Base-by-base conservation (phyloP, 1,140 invertebrate genomes). In the Laodelphax striatellus region DNA sequence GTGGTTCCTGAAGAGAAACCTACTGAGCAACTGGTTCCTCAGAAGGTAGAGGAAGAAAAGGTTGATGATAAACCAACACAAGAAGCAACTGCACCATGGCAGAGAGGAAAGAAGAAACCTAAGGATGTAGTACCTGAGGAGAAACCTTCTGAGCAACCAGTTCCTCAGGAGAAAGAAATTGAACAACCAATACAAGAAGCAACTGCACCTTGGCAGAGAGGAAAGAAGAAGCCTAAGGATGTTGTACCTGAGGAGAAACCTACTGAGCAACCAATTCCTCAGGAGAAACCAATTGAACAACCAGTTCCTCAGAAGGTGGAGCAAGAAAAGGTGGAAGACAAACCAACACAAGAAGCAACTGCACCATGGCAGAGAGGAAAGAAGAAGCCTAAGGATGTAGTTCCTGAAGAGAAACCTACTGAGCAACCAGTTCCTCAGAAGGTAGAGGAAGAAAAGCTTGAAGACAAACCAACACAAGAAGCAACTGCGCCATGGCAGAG, bases 11-110 rank as follows among this genome's bases (percentile, higher is more conserved):
- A n/a, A 53, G 41, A 57, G 19, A 57, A 57, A 21, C 22, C 50
- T n/a, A n/a, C n/a, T n/a, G n/a, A 19, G 52, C 34, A n/a, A 13
- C 22, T 44, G 16, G 50, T 38, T 3, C 24, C 28, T 5, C 44
- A 28, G 8, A 38, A 21, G 41, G 50, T 64, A 62, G 46, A 50
- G n/a, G 34, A 58, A 1, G 1, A 42, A 0, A 65, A 68, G 16
- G 9, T 38, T 38, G 65, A 74, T 67, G 63, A 71, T 59, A 69
- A 64, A 65, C 66, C 70, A 46, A 69, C 72, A 66, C 64, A 71
- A 60, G 57, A 38, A 13, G 10, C 34, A 38, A 11, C 34, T 38
- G 68, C 43, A 44, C 34, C 34, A 11, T 38, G 34, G 34, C 34
- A 38, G 10, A 38, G 34, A 38, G 34, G 34, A 3, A 38, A 38